Percentiles rank a stretch among this genome's conserved stretches.
These are phyloP conservation scores for Andrena bicolor DNA, from an alignment of 2,888 invertebrate species.

Conservation along the genomic window DNA sequence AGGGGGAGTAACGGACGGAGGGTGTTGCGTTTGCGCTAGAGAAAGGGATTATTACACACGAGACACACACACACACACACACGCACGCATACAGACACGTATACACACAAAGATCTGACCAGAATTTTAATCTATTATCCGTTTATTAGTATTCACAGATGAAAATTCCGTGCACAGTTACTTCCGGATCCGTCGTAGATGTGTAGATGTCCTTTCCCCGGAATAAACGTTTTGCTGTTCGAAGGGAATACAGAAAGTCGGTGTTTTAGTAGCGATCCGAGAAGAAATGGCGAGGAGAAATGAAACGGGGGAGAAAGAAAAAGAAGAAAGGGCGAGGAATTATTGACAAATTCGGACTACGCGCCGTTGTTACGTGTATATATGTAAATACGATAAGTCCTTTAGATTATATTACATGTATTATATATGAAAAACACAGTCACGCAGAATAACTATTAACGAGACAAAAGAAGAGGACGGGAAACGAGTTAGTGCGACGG, in stretches of 20 bases:
- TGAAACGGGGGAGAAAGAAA: background rate
- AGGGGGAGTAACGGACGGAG: background rate
- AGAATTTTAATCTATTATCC: conserved; percentile 65
- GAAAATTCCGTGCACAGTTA: conserved; percentile 61
- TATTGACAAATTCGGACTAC: conserved; percentile 77
- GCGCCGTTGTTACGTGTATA: conserved; percentile 83
- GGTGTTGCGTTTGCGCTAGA: conserved; percentile 29
- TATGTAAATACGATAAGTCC: conserved; percentile 84
- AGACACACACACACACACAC: background rate
- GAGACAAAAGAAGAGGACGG: background rate
- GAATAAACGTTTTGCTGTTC: conserved; percentile 57
- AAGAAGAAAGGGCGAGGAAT: conserved; percentile 59
- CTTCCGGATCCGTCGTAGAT: conserved; percentile 58
- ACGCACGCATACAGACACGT: background rate
- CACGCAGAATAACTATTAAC: conserved; percentile 74
- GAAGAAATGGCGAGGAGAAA: background rate
- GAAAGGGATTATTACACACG: conserved; percentile 28
- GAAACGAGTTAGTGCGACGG: conserved; percentile 81
- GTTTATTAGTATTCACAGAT: conserved; percentile 51
- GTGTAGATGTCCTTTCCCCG: conserved; percentile 58
- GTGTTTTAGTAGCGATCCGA: conserved; percentile 63
- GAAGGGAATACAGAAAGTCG: conserved; percentile 42
- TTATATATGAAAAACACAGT: conserved; percentile 80
- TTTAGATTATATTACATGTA: conserved; percentile 83
- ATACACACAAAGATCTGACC: conserved; percentile 65